These are phyloP conservation scores for Forbesichthys agassizii DNA, from an alignment of 2,113 vertebrate genomes.

Conservation along the genomic window DNA sequence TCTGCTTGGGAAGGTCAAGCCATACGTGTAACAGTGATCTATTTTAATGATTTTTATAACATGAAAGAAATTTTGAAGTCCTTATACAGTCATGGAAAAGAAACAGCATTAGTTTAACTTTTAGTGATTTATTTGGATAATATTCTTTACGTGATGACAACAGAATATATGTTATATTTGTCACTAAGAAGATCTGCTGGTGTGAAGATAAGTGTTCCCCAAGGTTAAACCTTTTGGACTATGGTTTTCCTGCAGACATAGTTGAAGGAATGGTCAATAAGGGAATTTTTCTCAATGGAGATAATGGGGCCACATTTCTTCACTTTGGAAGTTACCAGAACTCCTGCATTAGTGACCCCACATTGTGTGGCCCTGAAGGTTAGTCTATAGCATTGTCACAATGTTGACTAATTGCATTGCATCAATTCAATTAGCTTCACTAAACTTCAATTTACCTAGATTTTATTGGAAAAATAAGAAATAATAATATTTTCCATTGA, in stretches of 20 bases:
- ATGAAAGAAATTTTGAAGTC: neutral
- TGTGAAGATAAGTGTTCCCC: neutral
- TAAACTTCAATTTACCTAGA: neutral
- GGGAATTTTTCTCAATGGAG: slow-evolving; percentile 85
- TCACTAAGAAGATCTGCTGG: neutral
- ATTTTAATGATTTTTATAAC: neutral
- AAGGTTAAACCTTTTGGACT: slow-evolving; percentile 5
- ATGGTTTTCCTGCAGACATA: slow-evolving; percentile 79
- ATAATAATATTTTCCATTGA: slow-evolving; percentile 1
- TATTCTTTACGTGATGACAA: neutral
- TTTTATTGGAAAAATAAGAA: neutral
- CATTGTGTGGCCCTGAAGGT: slow-evolving; percentile 88
- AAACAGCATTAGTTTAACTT: slow-evolving; percentile 2
- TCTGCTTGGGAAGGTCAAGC: neutral
- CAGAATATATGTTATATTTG: neutral
- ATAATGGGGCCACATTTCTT: slow-evolving; percentile 83
- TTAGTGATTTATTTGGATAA: neutral
- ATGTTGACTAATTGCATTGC: neutral
- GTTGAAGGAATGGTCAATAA: slow-evolving; percentile 93
- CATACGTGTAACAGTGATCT: neutral
- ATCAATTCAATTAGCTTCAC: neutral
- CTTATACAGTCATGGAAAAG: neutral
- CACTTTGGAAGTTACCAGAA: slow-evolving; percentile 85
- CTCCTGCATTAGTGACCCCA: slow-evolving; percentile 89
- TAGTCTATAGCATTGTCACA: slow-evolving; percentile 33